Conservation (phyloP, 2,888 invertebrate species). For the Plebejus anna region DNA sequence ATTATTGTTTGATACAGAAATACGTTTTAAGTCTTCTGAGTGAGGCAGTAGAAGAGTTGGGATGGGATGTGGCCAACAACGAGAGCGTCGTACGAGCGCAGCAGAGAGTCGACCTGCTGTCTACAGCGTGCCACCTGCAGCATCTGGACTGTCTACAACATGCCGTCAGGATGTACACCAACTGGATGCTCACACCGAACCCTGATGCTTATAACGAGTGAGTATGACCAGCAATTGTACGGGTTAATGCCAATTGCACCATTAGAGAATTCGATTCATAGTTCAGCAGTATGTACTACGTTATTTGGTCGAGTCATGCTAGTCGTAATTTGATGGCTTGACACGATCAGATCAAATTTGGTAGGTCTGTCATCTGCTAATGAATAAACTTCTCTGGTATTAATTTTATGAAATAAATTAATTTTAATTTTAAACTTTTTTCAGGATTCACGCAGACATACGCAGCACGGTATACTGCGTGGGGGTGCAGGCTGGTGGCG, state of each 20-base stretch:
- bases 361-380: too few species aligned
- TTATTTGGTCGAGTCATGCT: too few species aligned
- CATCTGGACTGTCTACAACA: constrained; percentile 87
- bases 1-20: constrained; percentile 66
- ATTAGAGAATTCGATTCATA: too few species aligned
- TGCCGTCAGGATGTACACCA: constrained; percentile 85
- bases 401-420: too few species aligned
- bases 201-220: constrained; percentile 88
- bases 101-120: constrained; percentile 85
- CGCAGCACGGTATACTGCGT: constrained; percentile 92
- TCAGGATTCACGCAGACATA: constrained; percentile 90
- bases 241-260: neutral
- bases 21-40: constrained; percentile 84
- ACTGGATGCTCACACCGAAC: constrained; percentile 86
- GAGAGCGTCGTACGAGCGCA: constrained; percentile 85
- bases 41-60: constrained; percentile 84
- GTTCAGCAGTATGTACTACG: too few species aligned
- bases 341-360: too few species aligned
- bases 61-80: constrained; percentile 82
- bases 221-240: constrained; percentile 47
- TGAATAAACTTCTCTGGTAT: too few species aligned
- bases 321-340: too few species aligned
- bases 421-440: too few species aligned
- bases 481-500: constrained; percentile 89
- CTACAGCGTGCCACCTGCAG: constrained; percentile 87